Evolutionary conservation across 2,888 invertebrate genomes (phyloP).

Genomic region (Buathra laborator): DNA sequence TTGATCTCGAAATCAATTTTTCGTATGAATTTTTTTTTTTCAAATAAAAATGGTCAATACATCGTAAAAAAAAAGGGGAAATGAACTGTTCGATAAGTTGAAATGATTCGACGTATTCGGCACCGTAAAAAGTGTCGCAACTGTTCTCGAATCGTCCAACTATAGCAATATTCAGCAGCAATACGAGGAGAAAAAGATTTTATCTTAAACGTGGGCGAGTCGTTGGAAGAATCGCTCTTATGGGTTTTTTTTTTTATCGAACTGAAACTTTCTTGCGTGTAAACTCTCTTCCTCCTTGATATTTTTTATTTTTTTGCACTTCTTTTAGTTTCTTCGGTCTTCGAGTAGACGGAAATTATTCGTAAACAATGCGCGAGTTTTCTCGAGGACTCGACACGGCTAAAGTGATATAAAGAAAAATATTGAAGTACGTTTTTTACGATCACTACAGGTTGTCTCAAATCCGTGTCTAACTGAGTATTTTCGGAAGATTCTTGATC

Average conservation of each 20-base stretch:
- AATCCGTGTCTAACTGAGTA: too few species aligned
- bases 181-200: background rate
- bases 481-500: too few species aligned
- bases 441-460: background rate
- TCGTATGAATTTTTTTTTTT: too few species aligned
- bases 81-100: too few species aligned
- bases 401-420: conserved; percentile 8
- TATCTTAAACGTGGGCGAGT: conserved; percentile 18
- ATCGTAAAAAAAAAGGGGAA: too few species aligned
- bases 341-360: conserved; percentile 29
- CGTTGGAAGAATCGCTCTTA: conserved; percentile 12
- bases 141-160: too few species aligned
- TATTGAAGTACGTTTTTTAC: conserved; percentile 13
- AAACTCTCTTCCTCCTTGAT: conserved; percentile 6
- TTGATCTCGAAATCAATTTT: too few species aligned
- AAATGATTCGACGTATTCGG: too few species aligned
- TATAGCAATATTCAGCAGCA: background rate
- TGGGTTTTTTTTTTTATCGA: conserved; percentile 9
- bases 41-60: too few species aligned
- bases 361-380: conserved; percentile 36
- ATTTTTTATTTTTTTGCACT: conserved; percentile 1
- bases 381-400: conserved; percentile 22
- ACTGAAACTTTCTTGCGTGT: background rate
- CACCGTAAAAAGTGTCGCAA: too few species aligned
- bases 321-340: conserved; percentile 3